These are phyloP conservation scores for Heliconius hortense DNA, from an alignment of 2,888 invertebrate species.

Conservation along the genomic window DNA sequence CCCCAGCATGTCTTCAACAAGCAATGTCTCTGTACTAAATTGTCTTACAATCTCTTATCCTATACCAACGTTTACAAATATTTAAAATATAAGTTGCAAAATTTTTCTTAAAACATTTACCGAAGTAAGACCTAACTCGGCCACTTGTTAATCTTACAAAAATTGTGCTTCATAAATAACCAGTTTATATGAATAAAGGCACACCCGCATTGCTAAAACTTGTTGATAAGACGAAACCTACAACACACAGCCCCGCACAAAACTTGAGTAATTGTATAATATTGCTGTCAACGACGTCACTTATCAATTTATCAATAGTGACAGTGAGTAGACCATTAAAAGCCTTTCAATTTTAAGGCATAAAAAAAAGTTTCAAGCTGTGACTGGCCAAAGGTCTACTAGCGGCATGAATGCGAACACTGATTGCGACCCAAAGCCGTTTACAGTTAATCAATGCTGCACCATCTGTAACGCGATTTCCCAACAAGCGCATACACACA, in stretches of 20 bases:
- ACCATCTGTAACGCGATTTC: slow-evolving; percentile 63
- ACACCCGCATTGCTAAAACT: slow-evolving; percentile 21
- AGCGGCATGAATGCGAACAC: slow-evolving; percentile 55
- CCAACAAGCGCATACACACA: slow-evolving; percentile 45
- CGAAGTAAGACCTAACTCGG: not conserved
- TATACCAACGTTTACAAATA: not conserved
- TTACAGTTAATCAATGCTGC: slow-evolving; percentile 69
- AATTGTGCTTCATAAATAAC: slow-evolving; percentile 8
- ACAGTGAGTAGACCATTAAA: slow-evolving; percentile 39
- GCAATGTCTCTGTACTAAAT: not conserved
- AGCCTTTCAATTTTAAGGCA: slow-evolving; percentile 42
- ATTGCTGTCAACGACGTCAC: slow-evolving; percentile 21
- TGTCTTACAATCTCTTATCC: not conserved
- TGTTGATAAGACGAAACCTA: slow-evolving; percentile 2
- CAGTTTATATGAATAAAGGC: slow-evolving; percentile 7
- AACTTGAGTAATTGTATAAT: slow-evolving; percentile 28
- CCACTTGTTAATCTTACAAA: not conserved
- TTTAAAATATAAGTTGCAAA: not conserved
- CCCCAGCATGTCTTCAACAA: not conserved
- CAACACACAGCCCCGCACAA: slow-evolving; percentile 4
- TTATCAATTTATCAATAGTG: slow-evolving; percentile 39
- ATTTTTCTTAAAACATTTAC: not conserved
- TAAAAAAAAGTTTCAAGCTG: slow-evolving; percentile 45
- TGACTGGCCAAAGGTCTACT: slow-evolving; percentile 44
- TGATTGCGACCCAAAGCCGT: slow-evolving; percentile 65